Conservation (phyloP, 2,888 invertebrate species). For the Quadroppia sp. region DNA sequence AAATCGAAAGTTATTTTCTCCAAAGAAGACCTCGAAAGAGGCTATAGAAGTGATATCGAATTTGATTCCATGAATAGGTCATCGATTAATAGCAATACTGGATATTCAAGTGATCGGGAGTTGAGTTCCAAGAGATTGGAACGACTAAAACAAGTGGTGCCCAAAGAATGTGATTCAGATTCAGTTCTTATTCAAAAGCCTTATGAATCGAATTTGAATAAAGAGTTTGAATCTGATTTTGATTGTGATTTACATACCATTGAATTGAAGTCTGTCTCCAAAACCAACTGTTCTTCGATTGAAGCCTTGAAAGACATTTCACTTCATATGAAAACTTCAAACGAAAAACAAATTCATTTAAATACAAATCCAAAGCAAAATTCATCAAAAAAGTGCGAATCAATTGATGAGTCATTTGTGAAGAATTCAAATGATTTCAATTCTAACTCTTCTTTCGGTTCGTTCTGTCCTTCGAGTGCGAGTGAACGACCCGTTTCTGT, state of each 20-base stretch:
- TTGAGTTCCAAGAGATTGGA: conserved; percentile 9
- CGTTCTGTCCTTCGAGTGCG: not conserved
- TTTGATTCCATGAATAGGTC: conserved; percentile 43
- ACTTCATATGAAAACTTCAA: not conserved
- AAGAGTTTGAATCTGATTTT: not conserved
- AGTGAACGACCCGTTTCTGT: conserved; percentile 14
- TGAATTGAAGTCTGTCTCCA: not conserved
- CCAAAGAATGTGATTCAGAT: conserved; percentile 17
- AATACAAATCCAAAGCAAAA: not conserved
- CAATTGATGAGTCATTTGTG: not conserved
- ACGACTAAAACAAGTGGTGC: not conserved
- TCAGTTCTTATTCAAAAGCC: conserved; percentile 7
- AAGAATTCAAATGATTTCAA: not conserved
- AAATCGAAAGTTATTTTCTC: conserved; percentile 3
- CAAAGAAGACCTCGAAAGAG: conserved; percentile 44
- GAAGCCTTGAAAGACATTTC: not conserved
- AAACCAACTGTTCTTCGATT: not conserved
- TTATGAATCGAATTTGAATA: not conserved
- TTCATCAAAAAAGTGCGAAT: not conserved
- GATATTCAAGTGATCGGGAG: conserved; percentile 46
- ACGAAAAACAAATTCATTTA: not conserved
- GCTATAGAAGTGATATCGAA: conserved; percentile 46
- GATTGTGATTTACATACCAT: too few species aligned
- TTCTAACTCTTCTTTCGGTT: not conserved
- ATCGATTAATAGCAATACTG: conserved; percentile 38